These are phyloP conservation scores for Drosophila conformis DNA, from an alignment of 2,888 invertebrate species.

Conservation along the genomic window DNA sequence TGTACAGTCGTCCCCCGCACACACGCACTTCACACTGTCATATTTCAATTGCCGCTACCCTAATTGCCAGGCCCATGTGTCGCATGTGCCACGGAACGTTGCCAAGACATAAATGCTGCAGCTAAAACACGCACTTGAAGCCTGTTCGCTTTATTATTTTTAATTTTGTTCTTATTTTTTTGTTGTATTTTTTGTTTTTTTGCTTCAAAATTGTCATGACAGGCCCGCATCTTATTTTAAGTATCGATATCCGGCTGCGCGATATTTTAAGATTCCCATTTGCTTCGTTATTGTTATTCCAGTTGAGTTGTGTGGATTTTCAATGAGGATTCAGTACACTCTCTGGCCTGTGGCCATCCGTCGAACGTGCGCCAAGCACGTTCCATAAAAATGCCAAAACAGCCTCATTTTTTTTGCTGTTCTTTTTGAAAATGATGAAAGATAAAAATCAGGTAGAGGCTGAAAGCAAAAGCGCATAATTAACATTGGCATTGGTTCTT, in stretches of 20 bases:
- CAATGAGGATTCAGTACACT: slow-evolving; percentile 28
- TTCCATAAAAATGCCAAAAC: slow-evolving; percentile 64
- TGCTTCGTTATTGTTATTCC: slow-evolving; percentile 39
- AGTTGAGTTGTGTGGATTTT: slow-evolving; percentile 23
- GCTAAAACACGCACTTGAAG: slow-evolving; percentile 44
- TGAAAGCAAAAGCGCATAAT: slow-evolving; percentile 64
- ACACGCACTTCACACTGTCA: slow-evolving; percentile 27
- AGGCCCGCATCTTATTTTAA: slow-evolving; percentile 54
- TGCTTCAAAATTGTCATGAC: slow-evolving; percentile 20
- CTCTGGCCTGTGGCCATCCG: slow-evolving; percentile 23
- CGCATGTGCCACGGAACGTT: slow-evolving; percentile 44
- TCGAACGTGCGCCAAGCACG: slow-evolving; percentile 74
- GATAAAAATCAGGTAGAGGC: slow-evolving; percentile 74
- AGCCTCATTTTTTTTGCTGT: slow-evolving; percentile 25
- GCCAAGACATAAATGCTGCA: slow-evolving; percentile 24
- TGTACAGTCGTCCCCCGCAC: slow-evolving; percentile 3
- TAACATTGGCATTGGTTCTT: slow-evolving; percentile 54
- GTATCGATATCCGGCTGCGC: slow-evolving; percentile 71
- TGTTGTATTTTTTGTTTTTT: neutral
- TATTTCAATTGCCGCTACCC: slow-evolving; percentile 66
- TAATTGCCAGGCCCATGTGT: slow-evolving; percentile 48
- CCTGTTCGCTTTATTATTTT: slow-evolving; percentile 38
- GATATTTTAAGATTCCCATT: slow-evolving; percentile 31
- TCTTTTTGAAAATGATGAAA: slow-evolving; percentile 48
- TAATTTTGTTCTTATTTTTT: slow-evolving; percentile 23